Evolutionary conservation across 2,113 vertebrate genomes (phyloP).

Genomic region (Hydrolagus affinis): DNA sequence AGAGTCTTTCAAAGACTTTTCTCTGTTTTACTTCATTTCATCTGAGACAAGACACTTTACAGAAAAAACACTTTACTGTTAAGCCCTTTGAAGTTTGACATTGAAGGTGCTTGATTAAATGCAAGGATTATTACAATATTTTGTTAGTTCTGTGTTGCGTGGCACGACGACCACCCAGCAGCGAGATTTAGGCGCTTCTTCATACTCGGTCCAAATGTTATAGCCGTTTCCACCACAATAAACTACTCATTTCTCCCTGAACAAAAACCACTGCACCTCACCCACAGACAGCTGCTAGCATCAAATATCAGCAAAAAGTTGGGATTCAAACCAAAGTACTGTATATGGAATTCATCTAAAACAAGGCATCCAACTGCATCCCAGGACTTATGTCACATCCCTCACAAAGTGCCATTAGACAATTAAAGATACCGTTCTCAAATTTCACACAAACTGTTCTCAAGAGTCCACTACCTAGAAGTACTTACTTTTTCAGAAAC

Average conservation of each 20-base stretch:
- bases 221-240: not conserved
- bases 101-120: no score
- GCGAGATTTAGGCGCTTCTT: not conserved
- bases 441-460: not conserved
- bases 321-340: not conserved
- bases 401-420: not conserved
- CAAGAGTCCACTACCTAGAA: not conserved
- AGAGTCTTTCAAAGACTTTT: not conserved
- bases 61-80: no score
- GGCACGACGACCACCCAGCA: not conserved
- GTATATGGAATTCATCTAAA: not conserved
- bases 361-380: not conserved
- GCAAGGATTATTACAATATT: no score
- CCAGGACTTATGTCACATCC: not conserved
- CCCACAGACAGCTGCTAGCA: not conserved
- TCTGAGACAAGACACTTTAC: no score
- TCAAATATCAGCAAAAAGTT: not conserved
- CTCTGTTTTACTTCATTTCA: no score
- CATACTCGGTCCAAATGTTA: not conserved
- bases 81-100: no score
- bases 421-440: not conserved
- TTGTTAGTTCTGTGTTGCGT: no score
- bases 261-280: not conserved
- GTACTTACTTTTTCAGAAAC: not conserved
- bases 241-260: not conserved